Percentiles rank a stretch among this genome's conserved stretches.
Conservation (phyloP, 2,888 invertebrate species). For the Scaptomyza parva region DNA sequence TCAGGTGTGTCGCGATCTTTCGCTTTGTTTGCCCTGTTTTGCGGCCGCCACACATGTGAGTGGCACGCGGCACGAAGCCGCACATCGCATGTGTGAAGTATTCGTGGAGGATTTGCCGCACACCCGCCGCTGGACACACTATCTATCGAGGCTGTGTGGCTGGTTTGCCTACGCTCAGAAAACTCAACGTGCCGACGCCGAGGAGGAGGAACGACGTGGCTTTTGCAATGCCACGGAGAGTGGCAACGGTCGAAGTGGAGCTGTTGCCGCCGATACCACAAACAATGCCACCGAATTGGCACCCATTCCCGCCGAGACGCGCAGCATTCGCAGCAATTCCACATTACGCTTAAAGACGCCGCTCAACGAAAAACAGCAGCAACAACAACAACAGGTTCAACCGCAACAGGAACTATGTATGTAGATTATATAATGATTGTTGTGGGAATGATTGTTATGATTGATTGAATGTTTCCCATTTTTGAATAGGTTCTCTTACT, state of each 20-base stretch:
- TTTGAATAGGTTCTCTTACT: slow-evolving; percentile 66
- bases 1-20: slow-evolving; percentile 81
- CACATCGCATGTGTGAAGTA: slow-evolving; percentile 84
- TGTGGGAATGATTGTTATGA: too few relatives aligned
- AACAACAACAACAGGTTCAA: slow-evolving; percentile 20
- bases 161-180: slow-evolving; percentile 62
- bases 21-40: slow-evolving; percentile 83
- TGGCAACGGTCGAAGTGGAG: slow-evolving; percentile 7
- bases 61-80: slow-evolving; percentile 80
- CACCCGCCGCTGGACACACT: slow-evolving; percentile 76
- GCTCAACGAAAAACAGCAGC: slow-evolving; percentile 18
- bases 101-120: slow-evolving; percentile 81
- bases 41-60: slow-evolving; percentile 73
- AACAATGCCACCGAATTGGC: slow-evolving; percentile 49
- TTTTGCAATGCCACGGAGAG: slow-evolving; percentile 79
- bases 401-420: slow-evolving; percentile 59
- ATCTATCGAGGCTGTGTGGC: slow-evolving; percentile 78
- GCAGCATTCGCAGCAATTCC: slow-evolving; percentile 53
- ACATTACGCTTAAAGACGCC: slow-evolving; percentile 33
- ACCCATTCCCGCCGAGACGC: slow-evolving; percentile 65
- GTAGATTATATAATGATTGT: too few relatives aligned
- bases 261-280: slow-evolving; percentile 22
- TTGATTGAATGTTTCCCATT: background rate
- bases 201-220: slow-evolving; percentile 74
- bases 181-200: slow-evolving; percentile 45